A percentile compares a stretch with the other conserved stretches of the same genome.
These are phyloP conservation scores for Saturnia japonica DNA, from an alignment of 2,888 invertebrate species.

Conservation along the genomic window DNA sequence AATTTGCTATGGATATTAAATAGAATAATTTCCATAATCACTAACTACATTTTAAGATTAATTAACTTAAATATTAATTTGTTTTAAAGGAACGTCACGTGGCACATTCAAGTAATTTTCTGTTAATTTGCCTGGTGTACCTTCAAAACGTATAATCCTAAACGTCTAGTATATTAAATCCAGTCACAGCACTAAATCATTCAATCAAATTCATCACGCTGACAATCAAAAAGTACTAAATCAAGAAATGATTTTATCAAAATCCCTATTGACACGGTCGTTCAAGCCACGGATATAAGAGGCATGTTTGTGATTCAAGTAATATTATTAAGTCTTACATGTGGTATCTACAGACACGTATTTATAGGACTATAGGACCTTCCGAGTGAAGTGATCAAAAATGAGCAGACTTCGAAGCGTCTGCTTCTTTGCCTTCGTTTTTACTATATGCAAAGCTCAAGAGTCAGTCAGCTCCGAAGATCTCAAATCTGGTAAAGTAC, in stretches of 20 bases:
- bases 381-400: constrained; percentile 24
- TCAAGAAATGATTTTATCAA: not conserved
- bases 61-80: not conserved
- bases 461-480: constrained; percentile 31
- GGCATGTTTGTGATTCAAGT: not conserved
- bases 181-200: not conserved
- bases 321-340: not conserved
- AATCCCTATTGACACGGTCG: not conserved
- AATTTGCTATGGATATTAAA: not conserved
- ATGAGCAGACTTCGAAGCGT: constrained; percentile 35
- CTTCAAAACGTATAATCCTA: not conserved
- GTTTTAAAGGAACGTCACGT: not conserved
- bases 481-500: constrained; percentile 38
- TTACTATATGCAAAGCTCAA: constrained; percentile 33
- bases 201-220: not conserved
- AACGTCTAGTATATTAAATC: not conserved
- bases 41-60: not conserved
- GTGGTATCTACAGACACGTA: not conserved
- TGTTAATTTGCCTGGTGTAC: not conserved
- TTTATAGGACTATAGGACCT: not conserved
- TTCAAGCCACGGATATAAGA: constrained; percentile 23
- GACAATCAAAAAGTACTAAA: constrained; percentile 3
- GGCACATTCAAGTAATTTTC: not conserved
- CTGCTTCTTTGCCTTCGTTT: constrained; percentile 40
- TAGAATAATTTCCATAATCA: not conserved